Evolutionary conservation across 2,888 invertebrate species (phyloP).

Genomic region (Crocallis elinguaria): DNA sequence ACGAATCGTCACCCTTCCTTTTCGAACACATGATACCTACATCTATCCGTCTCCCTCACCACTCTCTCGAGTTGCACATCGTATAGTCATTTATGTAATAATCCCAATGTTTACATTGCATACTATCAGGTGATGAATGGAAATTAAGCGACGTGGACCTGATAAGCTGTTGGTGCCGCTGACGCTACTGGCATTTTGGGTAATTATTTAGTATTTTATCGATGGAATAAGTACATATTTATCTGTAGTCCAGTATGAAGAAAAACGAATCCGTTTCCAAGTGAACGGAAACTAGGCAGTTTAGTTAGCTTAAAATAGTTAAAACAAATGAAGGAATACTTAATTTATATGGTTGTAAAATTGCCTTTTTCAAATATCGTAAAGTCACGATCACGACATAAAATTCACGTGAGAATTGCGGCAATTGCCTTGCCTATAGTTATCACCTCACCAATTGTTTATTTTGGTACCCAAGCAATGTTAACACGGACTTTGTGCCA

Average conservation of each 20-base stretch:
- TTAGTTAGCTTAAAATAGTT: too few relatives aligned
- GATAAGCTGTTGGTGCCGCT: constrained; percentile 38
- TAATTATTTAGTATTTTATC: constrained; percentile 22
- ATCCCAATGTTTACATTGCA: constrained; percentile 76
- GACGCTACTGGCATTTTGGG: constrained; percentile 19
- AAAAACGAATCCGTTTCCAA: too few relatives aligned
- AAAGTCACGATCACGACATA: not conserved
- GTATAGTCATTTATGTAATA: constrained; percentile 64
- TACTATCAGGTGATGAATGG: constrained; percentile 55
- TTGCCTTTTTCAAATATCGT: not conserved
- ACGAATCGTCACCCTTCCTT: constrained; percentile 52
- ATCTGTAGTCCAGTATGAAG: too few relatives aligned
- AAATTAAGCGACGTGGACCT: constrained; percentile 40
- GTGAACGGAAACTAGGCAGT: too few relatives aligned
- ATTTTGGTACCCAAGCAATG: constrained; percentile 39
- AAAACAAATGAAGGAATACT: constrained; percentile 6
- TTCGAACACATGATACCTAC: constrained; percentile 46
- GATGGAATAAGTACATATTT: not conserved
- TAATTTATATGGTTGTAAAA: too few relatives aligned
- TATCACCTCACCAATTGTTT: constrained; percentile 25
- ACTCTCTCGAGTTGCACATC: constrained; percentile 4
- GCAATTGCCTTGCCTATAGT: not conserved
- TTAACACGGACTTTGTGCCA: constrained; percentile 24
- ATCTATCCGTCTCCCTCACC: constrained; percentile 52
- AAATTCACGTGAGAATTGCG: constrained; percentile 17